A percentile compares a stretch with the other conserved stretches of the same genome.
Conservation (phyloP, 2,113 vertebrate species). For the Psilopogon haemacephalus region DNA sequence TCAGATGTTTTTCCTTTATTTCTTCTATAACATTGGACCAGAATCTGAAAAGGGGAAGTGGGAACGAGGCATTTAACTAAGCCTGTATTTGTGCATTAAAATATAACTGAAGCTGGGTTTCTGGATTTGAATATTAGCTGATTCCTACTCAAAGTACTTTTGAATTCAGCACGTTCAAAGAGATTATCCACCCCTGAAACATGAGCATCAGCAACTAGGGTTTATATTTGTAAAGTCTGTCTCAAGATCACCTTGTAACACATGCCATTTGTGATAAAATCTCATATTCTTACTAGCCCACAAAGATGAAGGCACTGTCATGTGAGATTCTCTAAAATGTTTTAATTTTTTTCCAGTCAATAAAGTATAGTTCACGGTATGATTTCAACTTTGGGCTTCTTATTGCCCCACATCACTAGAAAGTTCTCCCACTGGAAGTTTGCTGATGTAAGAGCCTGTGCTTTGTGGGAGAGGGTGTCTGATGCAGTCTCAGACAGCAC, state of each 20-base stretch:
- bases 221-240: not conserved
- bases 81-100: not conserved
- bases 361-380: not conserved
- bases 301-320: not conserved
- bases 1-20: not conserved
- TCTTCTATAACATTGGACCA: not conserved
- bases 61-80: not conserved
- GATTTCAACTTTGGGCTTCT: not conserved
- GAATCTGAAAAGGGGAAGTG: not conserved
- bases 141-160: not conserved
- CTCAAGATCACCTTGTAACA: not conserved
- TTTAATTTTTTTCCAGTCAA: not conserved
- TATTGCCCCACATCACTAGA: not conserved
- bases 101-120: not conserved
- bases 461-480: not conserved
- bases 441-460: not conserved
- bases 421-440: not conserved
- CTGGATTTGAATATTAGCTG: not conserved
- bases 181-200: rapidly evolving
- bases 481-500: rapidly evolving
- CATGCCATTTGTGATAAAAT: not conserved
- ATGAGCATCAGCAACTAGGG: not conserved
- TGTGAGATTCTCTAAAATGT: not conserved
- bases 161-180: not conserved
- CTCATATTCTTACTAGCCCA: not conserved